Evolutionary conservation across 2,888 invertebrate genomes (phyloP).

Genomic region (Heliconius erato): DNA sequence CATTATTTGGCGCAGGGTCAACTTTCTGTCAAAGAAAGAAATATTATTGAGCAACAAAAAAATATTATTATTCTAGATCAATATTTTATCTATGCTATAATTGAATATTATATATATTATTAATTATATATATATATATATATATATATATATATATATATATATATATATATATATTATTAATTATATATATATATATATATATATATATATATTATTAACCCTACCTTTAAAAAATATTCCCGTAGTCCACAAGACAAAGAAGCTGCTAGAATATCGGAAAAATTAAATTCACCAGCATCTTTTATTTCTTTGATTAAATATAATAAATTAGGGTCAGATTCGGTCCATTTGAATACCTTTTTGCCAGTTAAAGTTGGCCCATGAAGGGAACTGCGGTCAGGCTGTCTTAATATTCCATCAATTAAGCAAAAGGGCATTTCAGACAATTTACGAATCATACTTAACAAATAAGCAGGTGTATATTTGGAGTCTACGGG

Average conservation of each 20-base stretch:
- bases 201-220: too few relatives aligned
- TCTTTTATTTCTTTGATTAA: conserved; percentile 71
- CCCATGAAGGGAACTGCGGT: conserved; percentile 78
- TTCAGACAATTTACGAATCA: conserved; percentile 60
- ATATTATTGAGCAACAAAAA: background rate
- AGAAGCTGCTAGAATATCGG: conserved; percentile 78
- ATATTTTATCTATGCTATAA: background rate
- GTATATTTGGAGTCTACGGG: conserved; percentile 44
- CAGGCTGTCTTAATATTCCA: conserved; percentile 64
- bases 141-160: too few relatives aligned
- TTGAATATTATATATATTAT: background rate
- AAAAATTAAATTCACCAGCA: conserved; percentile 68
- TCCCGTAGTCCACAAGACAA: conserved; percentile 79
- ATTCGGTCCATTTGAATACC: conserved; percentile 70
- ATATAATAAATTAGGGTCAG: conserved; percentile 67
- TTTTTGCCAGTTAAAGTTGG: conserved; percentile 75
- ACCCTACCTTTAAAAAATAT: conserved; percentile 71
- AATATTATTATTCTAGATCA: background rate
- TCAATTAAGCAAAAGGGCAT: conserved; percentile 64
- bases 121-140: too few relatives aligned
- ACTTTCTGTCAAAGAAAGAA: conserved; percentile 57
- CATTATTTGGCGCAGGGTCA: conserved; percentile 63
- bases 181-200: too few relatives aligned
- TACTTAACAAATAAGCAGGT: conserved; percentile 56
- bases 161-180: too few relatives aligned